Evolutionary conservation across 2,888 invertebrate species (phyloP), one percentile per base, ranked within the genome.

Genomic region (Steinernema carpocapsae): DNA sequence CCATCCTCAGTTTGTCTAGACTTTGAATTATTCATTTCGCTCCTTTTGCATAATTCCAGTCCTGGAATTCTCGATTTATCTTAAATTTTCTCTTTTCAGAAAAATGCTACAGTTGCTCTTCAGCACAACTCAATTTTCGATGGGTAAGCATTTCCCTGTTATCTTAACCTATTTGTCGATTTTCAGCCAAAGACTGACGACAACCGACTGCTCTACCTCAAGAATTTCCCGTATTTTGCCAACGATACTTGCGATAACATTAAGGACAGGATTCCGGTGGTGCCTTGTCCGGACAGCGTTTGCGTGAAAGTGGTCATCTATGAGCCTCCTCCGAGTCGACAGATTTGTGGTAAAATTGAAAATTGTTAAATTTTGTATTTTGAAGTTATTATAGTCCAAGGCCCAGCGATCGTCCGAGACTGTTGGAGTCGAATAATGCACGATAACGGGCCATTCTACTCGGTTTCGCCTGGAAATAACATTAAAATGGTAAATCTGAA

Each of bases 261-360:
- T 32, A 32, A 46, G 22, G 45, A 29, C n/a, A 22, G 45, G n/a
- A 42, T 75, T 3, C 75, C 75, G 10, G 83, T 85, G 1, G 84
- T 85, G 0, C 79, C 82, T 12, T 85, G 85, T 70, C 76, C 78
- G 7, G 76, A 80, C 32, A 80, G 80, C 52, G 80, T 82, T 7
- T 85, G 85, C 72, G 82, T 84, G 64, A 85, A 85, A 74, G 80
- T 83, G 1, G 83, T 84, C 19, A 82, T 84, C 73, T 80, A 83
- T 48, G 79, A 83, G 48, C 78, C 83, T 7, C 81, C 81, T 6
- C 81, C 82, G n/a, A 82, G 79, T 51, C 72, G 84, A 45, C 79
- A 81, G 22, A 82, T 82, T 46, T 85, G 85, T 74, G 81, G 85
- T 84, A 22, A 78, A 14, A 43, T 12, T 14, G 43, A 7, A n/a